Evolutionary conservation across 2,888 invertebrate genomes (phyloP).

Genomic region (Chrysina gloriosa): DNA sequence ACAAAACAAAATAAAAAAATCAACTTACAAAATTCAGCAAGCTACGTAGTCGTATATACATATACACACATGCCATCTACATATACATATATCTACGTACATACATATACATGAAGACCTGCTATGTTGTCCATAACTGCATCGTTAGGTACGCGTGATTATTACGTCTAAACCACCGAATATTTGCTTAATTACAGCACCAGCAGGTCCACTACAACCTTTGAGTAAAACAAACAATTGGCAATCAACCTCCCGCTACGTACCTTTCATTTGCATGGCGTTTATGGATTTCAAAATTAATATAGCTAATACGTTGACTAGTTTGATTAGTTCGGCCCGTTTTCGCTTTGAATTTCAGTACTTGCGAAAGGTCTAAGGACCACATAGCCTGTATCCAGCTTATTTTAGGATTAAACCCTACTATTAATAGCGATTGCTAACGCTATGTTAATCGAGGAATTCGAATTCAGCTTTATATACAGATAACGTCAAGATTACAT

Average conservation of each 20-base stretch:
- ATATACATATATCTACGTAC: too few species aligned
- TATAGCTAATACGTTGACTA: slow-evolving; percentile 11
- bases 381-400: background rate
- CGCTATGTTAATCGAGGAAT: background rate
- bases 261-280: slow-evolving; percentile 21
- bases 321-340: slow-evolving; percentile 16
- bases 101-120: background rate
- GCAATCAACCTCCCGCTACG: slow-evolving; percentile 6
- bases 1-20: too few species aligned
- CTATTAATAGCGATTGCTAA: background rate
- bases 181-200: slow-evolving; percentile 7
- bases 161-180: background rate
- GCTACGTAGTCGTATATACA: too few species aligned
- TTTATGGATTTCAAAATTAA: slow-evolving; percentile 8
- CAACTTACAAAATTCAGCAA: too few species aligned
- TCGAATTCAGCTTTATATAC: too few species aligned
- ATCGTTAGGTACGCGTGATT: background rate
- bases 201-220: slow-evolving; percentile 2
- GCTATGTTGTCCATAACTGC: background rate
- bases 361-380: background rate
- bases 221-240: slow-evolving; percentile 11
- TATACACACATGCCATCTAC: too few species aligned
- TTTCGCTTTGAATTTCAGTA: background rate
- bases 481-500: too few species aligned
- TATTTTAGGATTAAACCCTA: background rate